A percentile compares a stretch with the other conserved stretches of the same genome.
Evolutionary conservation across 2,888 invertebrate species (phyloP).

Genomic region (Athalia circularis): DNA sequence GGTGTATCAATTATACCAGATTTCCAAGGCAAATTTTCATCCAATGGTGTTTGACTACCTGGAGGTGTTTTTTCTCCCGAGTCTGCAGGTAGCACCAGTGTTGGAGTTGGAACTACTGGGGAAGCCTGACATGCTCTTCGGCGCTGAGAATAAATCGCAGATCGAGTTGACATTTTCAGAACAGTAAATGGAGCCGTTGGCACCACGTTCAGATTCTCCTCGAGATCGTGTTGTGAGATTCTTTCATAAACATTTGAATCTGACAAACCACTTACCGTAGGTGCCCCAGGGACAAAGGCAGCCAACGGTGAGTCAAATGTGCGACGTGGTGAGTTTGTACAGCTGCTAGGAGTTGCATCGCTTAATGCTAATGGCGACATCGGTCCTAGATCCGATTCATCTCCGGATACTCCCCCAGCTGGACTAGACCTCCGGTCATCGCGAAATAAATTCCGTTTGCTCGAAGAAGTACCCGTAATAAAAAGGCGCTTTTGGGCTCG

Average conservation of each 20-base stretch:
- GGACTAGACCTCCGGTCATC: constrained; percentile 44
- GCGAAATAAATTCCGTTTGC: constrained; percentile 59
- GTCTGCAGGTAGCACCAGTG: neutral
- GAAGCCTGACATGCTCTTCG: constrained; percentile 53
- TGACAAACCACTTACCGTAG: constrained; percentile 42
- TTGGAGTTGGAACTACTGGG: constrained; percentile 27
- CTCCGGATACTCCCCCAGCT: constrained; percentile 56
- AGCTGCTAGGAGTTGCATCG: constrained; percentile 56
- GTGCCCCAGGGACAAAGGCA: constrained; percentile 58
- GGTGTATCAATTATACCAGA: constrained; percentile 64
- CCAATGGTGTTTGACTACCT: constrained; percentile 41
- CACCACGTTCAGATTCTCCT: constrained; percentile 13
- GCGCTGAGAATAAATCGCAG: constrained; percentile 60
- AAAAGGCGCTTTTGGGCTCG: constrained; percentile 61
- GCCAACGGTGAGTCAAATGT: constrained; percentile 60
- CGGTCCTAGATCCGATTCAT: constrained; percentile 68
- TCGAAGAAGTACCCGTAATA: constrained; percentile 52
- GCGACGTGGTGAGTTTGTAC: constrained; percentile 62
- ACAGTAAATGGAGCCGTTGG: constrained; percentile 58
- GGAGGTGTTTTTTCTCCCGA: neutral
- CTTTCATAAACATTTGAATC: constrained; percentile 19
- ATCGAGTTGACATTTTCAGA: constrained; percentile 57
- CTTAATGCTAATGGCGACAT: constrained; percentile 66
- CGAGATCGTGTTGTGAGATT: neutral
- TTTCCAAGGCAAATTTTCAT: constrained; percentile 45